These are phyloP conservation scores for Enteromius radiatus DNA, from an alignment of 2,797 vertebrate species.

Conservation along the genomic window DNA sequence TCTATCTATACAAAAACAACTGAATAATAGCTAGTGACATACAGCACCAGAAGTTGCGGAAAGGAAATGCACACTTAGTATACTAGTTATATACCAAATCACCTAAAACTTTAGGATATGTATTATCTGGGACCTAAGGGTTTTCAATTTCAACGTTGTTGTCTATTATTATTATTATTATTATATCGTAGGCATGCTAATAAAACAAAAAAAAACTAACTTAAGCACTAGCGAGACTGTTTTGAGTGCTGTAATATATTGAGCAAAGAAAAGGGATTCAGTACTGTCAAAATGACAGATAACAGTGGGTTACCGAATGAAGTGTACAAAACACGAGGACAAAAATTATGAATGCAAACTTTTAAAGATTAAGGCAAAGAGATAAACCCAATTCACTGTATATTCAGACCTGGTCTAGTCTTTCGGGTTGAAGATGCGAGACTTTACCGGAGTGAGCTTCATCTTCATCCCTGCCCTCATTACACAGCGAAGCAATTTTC, in stretches of 20 bases:
- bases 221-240: neutral
- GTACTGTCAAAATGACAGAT: neutral
- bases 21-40: neutral
- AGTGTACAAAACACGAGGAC: too few species aligned
- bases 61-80: neutral
- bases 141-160: too few species aligned
- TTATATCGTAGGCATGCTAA: neutral
- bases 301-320: neutral
- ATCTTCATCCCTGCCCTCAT: neutral
- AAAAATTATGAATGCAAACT: neutral
- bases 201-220: neutral
- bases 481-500: constrained; percentile 8
- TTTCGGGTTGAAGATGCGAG: neutral
- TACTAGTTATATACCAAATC: neutral
- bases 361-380: neutral
- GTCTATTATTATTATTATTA: too few species aligned
- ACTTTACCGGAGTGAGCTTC: neutral
- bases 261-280: neutral
- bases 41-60: neutral
- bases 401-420: constrained; percentile 15
- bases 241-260: neutral
- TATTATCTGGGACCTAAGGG: too few species aligned
- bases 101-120: too few species aligned
- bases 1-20: too few species aligned
- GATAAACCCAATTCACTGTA: neutral